Conservation (phyloP, 2,113 vertebrate genomes). For the Vanacampus margaritifer region DNA sequence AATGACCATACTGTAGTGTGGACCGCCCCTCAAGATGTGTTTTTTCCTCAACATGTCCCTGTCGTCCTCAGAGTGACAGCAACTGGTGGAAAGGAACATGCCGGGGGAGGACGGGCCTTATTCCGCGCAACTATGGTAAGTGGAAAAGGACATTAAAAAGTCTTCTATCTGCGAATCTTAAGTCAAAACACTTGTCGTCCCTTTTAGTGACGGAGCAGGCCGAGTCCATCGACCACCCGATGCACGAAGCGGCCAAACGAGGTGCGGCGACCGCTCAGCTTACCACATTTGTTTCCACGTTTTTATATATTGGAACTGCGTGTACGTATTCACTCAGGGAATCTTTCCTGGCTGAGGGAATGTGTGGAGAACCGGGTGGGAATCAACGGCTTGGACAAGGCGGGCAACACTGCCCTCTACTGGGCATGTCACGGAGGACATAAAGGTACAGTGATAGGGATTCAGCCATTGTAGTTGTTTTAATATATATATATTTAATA, state of each 20-base stretch:
- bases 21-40: too few species aligned
- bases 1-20: too few species aligned
- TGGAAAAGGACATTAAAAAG: not conserved
- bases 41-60: not conserved
- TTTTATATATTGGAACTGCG: not conserved
- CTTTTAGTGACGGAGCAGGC: conserved; percentile 86
- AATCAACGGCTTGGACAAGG: conserved; percentile 94
- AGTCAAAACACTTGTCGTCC: not conserved
- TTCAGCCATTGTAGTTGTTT: too few species aligned
- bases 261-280: conserved; percentile 64
- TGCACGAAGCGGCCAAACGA: conserved; percentile 97
- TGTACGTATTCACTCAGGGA: conserved; percentile 76
- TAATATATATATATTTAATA: too few species aligned
- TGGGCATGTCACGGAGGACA: conserved; percentile 96
- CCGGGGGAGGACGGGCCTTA: conserved; percentile 91
- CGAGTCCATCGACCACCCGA: conserved; percentile 93
- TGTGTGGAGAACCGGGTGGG: conserved; percentile 95
- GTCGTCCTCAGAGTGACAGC: conserved; percentile 82
- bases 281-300: not conserved
- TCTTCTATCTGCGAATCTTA: not conserved
- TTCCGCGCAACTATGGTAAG: conserved; percentile 98
- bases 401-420: conserved; percentile 94
- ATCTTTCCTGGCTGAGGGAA: conserved; percentile 94
- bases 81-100: conserved; percentile 99
- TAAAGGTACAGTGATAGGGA: conserved; percentile 75